Evolutionary conservation across 2,113 vertebrate genomes (phyloP).

Genomic region (Phoenicopterus ruber): DNA sequence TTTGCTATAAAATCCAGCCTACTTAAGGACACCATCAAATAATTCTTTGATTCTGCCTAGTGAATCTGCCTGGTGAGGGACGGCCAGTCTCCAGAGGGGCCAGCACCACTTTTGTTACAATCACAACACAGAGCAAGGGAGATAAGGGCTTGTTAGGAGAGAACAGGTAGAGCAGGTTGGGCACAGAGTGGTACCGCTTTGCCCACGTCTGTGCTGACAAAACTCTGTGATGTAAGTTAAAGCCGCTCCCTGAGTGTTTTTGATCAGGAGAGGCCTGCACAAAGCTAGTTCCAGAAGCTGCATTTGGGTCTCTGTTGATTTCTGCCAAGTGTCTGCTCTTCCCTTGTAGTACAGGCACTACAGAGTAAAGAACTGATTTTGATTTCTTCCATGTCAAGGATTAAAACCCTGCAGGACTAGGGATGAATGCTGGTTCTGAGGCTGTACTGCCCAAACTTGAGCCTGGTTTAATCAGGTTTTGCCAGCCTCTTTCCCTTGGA

Average conservation of each 20-base stretch:
- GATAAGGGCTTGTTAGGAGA: not conserved
- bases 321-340: not conserved
- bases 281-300: not conserved
- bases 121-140: not conserved
- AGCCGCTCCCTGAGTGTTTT: not conserved
- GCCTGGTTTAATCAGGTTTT: not conserved
- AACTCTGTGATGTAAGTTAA: not conserved
- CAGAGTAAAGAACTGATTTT: not conserved
- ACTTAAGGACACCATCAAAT: rapidly evolving
- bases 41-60: not conserved
- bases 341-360: rapidly evolving
- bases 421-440: not conserved
- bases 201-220: not conserved
- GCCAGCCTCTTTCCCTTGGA: not conserved
- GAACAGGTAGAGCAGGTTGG: not conserved
- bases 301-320: not conserved
- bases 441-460: not conserved
- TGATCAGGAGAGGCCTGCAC: not conserved
- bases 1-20: not conserved
- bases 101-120: not conserved
- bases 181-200: not conserved
- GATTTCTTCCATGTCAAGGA: not conserved
- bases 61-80: not conserved
- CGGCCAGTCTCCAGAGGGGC: not conserved
- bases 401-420: not conserved